Conservation (phyloP, 1,140 invertebrate species). For the Sweltsa coloradensis region DNA sequence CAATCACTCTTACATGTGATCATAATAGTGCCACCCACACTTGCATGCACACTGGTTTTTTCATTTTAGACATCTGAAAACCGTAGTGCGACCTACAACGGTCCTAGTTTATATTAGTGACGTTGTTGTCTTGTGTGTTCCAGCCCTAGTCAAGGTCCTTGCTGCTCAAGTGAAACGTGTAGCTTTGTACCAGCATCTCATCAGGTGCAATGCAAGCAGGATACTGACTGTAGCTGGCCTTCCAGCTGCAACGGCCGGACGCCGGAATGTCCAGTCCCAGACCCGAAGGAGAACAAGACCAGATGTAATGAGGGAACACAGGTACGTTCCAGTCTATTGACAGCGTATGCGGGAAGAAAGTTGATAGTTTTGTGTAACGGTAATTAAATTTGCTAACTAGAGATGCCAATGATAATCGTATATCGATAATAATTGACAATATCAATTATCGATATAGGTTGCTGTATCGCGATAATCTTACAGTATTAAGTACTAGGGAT, state of each 20-base stretch:
- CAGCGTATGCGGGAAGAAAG: conserved; percentile 13
- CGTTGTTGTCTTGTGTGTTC: too few relatives aligned
- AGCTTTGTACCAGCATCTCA: conserved; percentile 53
- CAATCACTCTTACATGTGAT: too few relatives aligned
- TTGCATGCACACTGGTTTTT: too few relatives aligned
- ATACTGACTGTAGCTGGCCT: conserved; percentile 78
- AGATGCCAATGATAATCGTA: too few relatives aligned
- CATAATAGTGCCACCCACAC: too few relatives aligned
- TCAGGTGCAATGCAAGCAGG: conserved; percentile 62
- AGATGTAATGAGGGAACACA: conserved; percentile 72
- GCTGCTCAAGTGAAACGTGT: conserved; percentile 74
- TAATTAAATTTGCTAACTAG: conserved; percentile 11
- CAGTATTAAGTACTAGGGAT: too few relatives aligned
- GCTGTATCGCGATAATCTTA: too few relatives aligned
- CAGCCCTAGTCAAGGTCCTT: conserved; percentile 94
- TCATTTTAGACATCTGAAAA: too few relatives aligned
- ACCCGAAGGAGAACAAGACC: conserved; percentile 65
- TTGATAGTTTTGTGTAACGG: conserved; percentile 10
- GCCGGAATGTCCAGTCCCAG: conserved; percentile 72
- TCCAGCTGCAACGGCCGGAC: conserved; percentile 75
- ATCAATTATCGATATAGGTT: too few relatives aligned
- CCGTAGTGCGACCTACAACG: too few relatives aligned
- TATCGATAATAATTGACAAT: conserved; percentile 1
- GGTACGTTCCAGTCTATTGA: conserved; percentile 26
- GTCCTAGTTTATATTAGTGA: too few relatives aligned